Conservation (phyloP, 2,888 invertebrate species). For the Macrophya alboannulata region DNA sequence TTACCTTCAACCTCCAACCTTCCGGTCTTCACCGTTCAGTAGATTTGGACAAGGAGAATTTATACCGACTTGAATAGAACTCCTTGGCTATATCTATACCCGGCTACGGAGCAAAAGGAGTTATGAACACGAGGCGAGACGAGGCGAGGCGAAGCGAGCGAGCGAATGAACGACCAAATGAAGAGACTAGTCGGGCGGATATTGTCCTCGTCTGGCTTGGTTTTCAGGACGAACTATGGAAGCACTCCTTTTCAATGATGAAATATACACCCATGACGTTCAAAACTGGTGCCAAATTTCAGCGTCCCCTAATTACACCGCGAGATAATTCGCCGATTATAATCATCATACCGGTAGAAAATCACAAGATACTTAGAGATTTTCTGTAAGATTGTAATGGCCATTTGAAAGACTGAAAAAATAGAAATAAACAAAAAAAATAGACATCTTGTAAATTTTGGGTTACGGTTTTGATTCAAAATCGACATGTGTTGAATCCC, state of each 20-base stretch:
- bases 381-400: background rate
- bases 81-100: background rate
- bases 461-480: background rate
- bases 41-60: conserved; percentile 51
- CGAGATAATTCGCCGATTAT: conserved; percentile 15
- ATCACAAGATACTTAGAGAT: background rate
- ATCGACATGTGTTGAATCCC: background rate
- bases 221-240: conserved; percentile 17
- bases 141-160: background rate
- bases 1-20: conserved; percentile 47
- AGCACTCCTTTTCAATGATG: conserved; percentile 18
- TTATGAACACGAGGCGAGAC: conserved; percentile 7
- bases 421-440: background rate
- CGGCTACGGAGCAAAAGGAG: conserved; percentile 20
- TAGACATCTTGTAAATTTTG: background rate
- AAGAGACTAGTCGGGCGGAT: conserved; percentile 32
- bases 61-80: conserved; percentile 38
- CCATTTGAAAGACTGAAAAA: no score
- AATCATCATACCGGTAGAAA: background rate
- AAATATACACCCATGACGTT: conserved; percentile 9
- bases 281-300: conserved; percentile 17
- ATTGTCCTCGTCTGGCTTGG: conserved; percentile 25
- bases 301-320: background rate
- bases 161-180: conserved; percentile 33
- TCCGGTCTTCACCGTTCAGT: conserved; percentile 44